These are phyloP conservation scores for Sandelia bainsii DNA, from an alignment of 2,797 vertebrate species.

Conservation along the genomic window DNA sequence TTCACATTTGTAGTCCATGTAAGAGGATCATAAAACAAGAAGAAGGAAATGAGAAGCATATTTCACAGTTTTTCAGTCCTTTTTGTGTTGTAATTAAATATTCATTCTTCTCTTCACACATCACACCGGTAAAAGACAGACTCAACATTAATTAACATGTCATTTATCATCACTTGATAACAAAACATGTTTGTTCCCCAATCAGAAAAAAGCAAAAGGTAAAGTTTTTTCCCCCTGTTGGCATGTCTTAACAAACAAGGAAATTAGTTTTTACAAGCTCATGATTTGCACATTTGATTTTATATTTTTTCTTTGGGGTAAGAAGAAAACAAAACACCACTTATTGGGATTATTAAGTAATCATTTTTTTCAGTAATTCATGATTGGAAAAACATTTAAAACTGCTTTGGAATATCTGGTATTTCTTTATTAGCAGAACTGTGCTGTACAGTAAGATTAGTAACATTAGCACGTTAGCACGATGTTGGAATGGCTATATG, in stretches of 20 bases:
- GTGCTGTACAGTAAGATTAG: too few relatives aligned
- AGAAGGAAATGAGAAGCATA: background rate
- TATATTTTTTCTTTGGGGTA: background rate
- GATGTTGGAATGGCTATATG: too few relatives aligned
- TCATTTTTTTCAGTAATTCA: too few relatives aligned
- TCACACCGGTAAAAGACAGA: background rate
- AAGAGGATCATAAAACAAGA: conserved; percentile 14
- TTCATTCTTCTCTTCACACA: conserved; percentile 12
- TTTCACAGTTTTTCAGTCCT: background rate
- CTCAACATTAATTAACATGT: conserved; percentile 13
- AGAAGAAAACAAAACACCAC: background rate
- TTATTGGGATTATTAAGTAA: too few relatives aligned
- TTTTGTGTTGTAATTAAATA: conserved; percentile 18
- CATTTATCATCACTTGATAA: conserved; percentile 20
- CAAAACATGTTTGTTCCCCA: background rate
- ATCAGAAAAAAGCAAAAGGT: background rate
- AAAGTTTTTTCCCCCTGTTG: conserved; percentile 3
- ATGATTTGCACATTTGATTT: conserved; percentile 32
- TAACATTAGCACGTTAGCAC: too few relatives aligned
- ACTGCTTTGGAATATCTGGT: background rate
- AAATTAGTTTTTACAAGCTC: conserved; percentile 25
- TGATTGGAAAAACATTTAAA: background rate
- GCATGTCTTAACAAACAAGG: conserved; percentile 19
- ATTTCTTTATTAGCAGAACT: too few relatives aligned
- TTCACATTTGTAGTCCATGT: conserved; percentile 35